A percentile compares a stretch with the other conserved stretches of the same genome.
These are phyloP conservation scores for Heliothis virescens DNA, from an alignment of 1,140 invertebrate species.

Conservation along the genomic window DNA sequence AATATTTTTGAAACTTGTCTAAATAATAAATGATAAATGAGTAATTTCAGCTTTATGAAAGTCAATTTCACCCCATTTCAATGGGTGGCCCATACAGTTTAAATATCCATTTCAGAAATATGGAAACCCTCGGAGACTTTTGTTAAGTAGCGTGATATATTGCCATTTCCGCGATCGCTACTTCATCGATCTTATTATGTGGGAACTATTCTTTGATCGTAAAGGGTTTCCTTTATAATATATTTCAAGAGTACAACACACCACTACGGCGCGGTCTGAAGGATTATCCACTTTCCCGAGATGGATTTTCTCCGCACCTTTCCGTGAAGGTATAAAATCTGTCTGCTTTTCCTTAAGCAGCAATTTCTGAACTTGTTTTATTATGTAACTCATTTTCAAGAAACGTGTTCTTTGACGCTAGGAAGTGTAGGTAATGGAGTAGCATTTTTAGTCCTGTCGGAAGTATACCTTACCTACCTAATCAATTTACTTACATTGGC, in stretches of 20 bases:
- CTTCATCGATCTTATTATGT: slow-evolving; percentile 53
- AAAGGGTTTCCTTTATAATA: slow-evolving; percentile 50
- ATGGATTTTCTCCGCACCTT: slow-evolving; percentile 65
- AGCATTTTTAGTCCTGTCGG: background rate
- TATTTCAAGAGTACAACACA: slow-evolving; percentile 53
- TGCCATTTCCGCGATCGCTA: slow-evolving; percentile 20
- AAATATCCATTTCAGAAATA: slow-evolving; percentile 13
- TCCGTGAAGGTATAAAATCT: slow-evolving; percentile 45
- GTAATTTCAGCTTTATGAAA: background rate
- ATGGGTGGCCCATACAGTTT: slow-evolving; percentile 1
- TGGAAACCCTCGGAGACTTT: slow-evolving; percentile 41
- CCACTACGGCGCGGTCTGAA: slow-evolving; percentile 55
- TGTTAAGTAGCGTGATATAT: slow-evolving; percentile 54
- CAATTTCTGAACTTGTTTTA: slow-evolving; percentile 25
- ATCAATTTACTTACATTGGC: no score
- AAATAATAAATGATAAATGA: background rate
- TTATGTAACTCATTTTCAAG: slow-evolving; percentile 19
- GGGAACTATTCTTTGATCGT: slow-evolving; percentile 52
- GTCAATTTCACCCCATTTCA: background rate
- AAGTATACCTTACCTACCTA: no score
- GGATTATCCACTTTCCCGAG: slow-evolving; percentile 72
- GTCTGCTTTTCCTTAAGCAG: slow-evolving; percentile 51
- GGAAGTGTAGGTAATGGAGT: slow-evolving; percentile 2
- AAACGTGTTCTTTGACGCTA: background rate
- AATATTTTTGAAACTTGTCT: background rate